A percentile compares a stretch with the other conserved stretches of the same genome.
phyloP scores from a whole-genome alignment of 2,113 vertebrate species.

The Corythoichthys intestinalis region DNA sequence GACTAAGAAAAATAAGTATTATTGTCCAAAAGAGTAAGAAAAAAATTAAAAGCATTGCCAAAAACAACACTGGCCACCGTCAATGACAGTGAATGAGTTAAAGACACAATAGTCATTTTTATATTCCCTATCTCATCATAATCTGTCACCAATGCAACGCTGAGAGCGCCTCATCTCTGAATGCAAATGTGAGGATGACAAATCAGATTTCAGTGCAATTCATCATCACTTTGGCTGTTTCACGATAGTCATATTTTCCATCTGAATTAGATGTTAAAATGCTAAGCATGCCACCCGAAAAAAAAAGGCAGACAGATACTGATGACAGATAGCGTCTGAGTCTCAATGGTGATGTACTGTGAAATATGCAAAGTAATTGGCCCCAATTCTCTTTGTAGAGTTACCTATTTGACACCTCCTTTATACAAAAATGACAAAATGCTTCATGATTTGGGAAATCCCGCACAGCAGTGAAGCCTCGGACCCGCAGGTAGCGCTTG shows the following conservation, averaged over 20 bases:
- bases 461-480: neutral
- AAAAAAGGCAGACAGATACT: neutral
- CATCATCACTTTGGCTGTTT: neutral
- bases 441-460: neutral
- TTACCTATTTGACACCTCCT: neutral
- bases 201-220: conserved; percentile 1
- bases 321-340: neutral
- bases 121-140: neutral
- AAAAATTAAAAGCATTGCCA: no score
- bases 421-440: neutral
- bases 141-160: neutral
- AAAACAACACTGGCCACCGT: no score
- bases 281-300: neutral
- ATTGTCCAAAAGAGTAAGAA: no score
- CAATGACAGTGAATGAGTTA: neutral
- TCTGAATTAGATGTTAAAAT: neutral
- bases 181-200: neutral
- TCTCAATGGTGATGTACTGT: neutral
- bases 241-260: neutral
- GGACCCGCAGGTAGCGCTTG: neutral
- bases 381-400: neutral
- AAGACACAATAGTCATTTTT: neutral
- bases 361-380: conserved; percentile 2
- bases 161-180: neutral
- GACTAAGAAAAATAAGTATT: no score